Conservation (phyloP, 2,888 invertebrate genomes). For the Caenorhabditis auriculariae region DNA sequence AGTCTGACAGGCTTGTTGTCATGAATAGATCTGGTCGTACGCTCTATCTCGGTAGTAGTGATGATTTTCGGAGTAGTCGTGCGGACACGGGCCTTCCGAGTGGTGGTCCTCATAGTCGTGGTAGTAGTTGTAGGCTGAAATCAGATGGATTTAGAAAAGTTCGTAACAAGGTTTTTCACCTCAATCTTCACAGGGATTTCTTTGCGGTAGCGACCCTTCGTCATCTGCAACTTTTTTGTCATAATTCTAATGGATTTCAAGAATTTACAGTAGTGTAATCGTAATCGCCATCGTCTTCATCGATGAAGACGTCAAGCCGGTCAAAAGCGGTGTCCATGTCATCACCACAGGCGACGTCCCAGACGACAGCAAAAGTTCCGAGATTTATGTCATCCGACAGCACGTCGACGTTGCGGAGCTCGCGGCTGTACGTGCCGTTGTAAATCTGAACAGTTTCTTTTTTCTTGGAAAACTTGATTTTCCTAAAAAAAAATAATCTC, state of each 20-base stretch:
- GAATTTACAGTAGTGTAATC: no score
- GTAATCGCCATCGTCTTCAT: constrained; percentile 22
- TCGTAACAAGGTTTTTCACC: no score
- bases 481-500: constrained; percentile 6
- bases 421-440: constrained; percentile 21
- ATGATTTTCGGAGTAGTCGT: constrained; percentile 6
- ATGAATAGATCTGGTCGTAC: constrained; percentile 14
- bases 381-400: constrained; percentile 14
- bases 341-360: constrained; percentile 25
- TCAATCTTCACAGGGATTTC: no score
- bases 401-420: constrained; percentile 20
- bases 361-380: constrained; percentile 26
- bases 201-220: no score
- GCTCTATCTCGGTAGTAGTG: constrained; percentile 16
- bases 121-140: constrained; percentile 10
- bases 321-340: constrained; percentile 15
- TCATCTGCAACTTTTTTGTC: no score
- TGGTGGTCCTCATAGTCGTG: not conserved
- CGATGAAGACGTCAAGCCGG: constrained; percentile 21
- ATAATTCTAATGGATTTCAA: no score
- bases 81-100: not conserved
- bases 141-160: no score
- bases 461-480: no score
- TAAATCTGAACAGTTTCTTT: constrained; percentile 21
- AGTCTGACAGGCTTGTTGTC: constrained; percentile 28